These are phyloP conservation scores for Asarcornis scutulata DNA, from an alignment of 2,113 vertebrate genomes.

Conservation along the genomic window DNA sequence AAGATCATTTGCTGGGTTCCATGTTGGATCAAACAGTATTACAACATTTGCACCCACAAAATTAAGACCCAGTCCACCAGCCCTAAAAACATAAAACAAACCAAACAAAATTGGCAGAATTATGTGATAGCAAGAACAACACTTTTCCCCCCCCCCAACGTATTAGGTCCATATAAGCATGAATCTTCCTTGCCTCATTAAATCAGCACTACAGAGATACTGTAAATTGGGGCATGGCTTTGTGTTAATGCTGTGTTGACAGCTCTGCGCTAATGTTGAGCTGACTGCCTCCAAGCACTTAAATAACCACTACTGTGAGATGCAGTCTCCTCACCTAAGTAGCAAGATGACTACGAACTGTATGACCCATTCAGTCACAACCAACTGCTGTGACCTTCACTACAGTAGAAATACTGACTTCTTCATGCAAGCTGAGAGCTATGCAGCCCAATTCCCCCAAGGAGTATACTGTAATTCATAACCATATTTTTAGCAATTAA, in stretches of 20 bases:
- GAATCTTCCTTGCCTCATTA: background rate
- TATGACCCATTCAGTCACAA: background rate
- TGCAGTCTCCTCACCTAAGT: background rate
- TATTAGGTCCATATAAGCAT: background rate
- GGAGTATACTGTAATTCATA: background rate
- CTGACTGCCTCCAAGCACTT: background rate
- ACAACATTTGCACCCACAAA: slow-evolving; percentile 96
- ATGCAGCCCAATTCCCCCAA: background rate
- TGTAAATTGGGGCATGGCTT: background rate
- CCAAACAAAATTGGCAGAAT: background rate
- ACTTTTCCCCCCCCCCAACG: background rate
- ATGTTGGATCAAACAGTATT: slow-evolving; percentile 95
- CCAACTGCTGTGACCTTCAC: background rate
- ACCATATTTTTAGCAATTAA: background rate
- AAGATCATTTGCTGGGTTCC: slow-evolving; percentile 98
- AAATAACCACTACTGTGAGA: background rate
- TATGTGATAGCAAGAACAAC: background rate
- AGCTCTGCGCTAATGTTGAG: background rate
- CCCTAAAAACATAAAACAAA: slow-evolving; percentile 75
- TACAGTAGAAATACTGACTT: background rate
- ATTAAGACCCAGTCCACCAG: slow-evolving; percentile 95
- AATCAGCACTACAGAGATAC: background rate
- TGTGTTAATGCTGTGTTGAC: background rate
- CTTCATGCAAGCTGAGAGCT: background rate
- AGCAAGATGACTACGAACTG: background rate